Base-by-base conservation (phyloP, 1,140 invertebrate species). In the Eciton burchellii region DNA sequence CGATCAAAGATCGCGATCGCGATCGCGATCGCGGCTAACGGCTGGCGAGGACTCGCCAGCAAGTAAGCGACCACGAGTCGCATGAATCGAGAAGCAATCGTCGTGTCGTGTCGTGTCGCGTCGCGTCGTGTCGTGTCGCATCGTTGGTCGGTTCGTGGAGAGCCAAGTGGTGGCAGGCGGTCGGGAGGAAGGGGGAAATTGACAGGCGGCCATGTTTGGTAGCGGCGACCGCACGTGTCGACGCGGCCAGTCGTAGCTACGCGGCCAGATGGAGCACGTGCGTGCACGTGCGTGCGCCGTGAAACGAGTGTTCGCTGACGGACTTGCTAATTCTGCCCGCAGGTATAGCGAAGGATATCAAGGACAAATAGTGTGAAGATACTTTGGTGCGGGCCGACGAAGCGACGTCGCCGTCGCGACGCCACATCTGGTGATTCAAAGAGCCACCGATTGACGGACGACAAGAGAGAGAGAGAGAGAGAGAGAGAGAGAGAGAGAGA, bases 191-290 rank as follows among this genome's bases (percentile, higher is more conserved):
- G 19, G 45, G 57, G 43, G 72, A 45, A 21, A 52, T 76, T 54
- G 73, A 65, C 57, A 76, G 62, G 59, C 72, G 29, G 56, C 73
- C 73, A 84, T 86, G 82, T 81, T 86, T 63, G 45, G 73, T 65
- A 45, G 59, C 66, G 76, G 54, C 16, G 84, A 47, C 26, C 68
- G 49, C 72, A 86, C 73, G 73, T 79, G 85, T 71, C 54, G 68
- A 59, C 26, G 62, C 68, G 65, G 63, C 72, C 72, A 47, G 52
- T 49, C 21, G 41, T 16, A 26, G 45, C 16, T 56, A 60, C 59
- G 54, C 24, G 79, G 57, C 52, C 62, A 57, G 26, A 66, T 49
- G 26, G 43, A 21, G 43, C 63, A 24, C 24, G 57, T 54, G 49
- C 21, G 35, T 24, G 16, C 62, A 79, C 49, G 63, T 77, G 60